Percentiles rank a stretch among this genome's conserved stretches.
Conservation (phyloP, 2,113 vertebrate genomes). For the Indri indri region DNA sequence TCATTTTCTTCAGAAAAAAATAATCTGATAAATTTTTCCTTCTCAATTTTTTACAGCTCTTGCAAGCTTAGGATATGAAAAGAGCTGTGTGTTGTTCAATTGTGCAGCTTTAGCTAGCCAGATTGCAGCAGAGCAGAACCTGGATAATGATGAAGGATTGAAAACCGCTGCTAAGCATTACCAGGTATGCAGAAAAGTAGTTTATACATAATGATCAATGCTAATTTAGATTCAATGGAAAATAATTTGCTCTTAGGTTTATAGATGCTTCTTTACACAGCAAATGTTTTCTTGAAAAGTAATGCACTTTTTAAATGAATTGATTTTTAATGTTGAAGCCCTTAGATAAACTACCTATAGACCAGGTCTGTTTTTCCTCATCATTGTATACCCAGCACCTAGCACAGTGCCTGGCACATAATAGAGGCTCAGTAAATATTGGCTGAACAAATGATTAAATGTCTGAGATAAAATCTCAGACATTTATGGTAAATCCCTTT, state of each 20-base stretch:
- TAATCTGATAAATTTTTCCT: slow-evolving; percentile 56
- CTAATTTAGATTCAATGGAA: neutral
- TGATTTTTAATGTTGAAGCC: neutral
- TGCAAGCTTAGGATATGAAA: slow-evolving; percentile 97
- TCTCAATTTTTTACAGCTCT: slow-evolving; percentile 87
- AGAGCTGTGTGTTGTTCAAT: slow-evolving; percentile 98
- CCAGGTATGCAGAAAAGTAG: slow-evolving; percentile 87
- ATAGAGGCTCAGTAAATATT: slow-evolving; percentile 39
- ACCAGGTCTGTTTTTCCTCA: neutral
- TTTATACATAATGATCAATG: neutral
- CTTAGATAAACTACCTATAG: neutral
- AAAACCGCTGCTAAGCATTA: slow-evolving; percentile 96
- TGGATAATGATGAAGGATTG: slow-evolving; percentile 96
- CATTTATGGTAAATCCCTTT: neutral
- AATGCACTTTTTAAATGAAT: neutral
- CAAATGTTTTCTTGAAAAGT: slow-evolving; percentile 13
- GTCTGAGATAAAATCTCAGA: neutral
- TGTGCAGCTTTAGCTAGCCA: slow-evolving; percentile 96
- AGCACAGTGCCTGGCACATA: slow-evolving; percentile 64
- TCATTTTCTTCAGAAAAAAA: slow-evolving; percentile 50
- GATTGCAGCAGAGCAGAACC: slow-evolving; percentile 97
- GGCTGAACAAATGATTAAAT: slow-evolving; percentile 19
- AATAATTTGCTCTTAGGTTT: slow-evolving; percentile 34
- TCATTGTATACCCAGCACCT: neutral
- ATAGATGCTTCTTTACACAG: neutral